phyloP scores from a whole-genome alignment of 1,140 invertebrate species.

The Brachionus rubens region DNA sequence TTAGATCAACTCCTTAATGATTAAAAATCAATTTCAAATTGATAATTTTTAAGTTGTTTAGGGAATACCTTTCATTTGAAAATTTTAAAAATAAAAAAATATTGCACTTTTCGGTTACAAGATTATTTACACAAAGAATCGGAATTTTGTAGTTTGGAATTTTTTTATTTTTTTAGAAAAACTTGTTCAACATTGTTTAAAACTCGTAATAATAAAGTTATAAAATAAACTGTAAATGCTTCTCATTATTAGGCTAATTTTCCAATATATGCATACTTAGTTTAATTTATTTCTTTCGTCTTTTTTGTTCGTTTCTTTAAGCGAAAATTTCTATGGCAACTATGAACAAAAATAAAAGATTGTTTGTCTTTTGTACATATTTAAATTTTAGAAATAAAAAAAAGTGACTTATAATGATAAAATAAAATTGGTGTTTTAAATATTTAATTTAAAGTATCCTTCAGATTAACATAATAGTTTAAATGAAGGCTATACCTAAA shows the following conservation, averaged over 20 bases:
- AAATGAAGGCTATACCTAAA: too few species aligned
- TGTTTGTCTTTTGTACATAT: too few species aligned
- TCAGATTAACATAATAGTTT: too few species aligned
- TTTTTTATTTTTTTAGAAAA: background rate
- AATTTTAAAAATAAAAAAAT: background rate
- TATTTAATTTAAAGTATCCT: too few species aligned
- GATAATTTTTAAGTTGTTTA: constrained; percentile 23
- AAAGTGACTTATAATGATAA: too few species aligned
- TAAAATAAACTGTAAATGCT: constrained; percentile 32
- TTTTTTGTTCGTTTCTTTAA: background rate
- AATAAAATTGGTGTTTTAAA: too few species aligned
- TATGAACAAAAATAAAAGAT: background rate
- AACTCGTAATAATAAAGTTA: background rate
- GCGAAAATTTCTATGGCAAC: constrained; percentile 33
- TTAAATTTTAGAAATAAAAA: too few species aligned
- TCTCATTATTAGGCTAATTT: constrained; percentile 39
- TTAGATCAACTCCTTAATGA: constrained; percentile 55
- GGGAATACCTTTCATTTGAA: background rate
- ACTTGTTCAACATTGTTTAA: constrained; percentile 14
- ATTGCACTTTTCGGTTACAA: background rate
- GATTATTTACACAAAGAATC: too few species aligned
- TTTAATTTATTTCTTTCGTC: background rate
- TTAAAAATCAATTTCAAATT: background rate
- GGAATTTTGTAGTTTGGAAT: too few species aligned
- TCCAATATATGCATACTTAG: background rate